These are phyloP conservation scores for Mesorhabditis belari DNA, from an alignment of 2,888 invertebrate genomes.

Conservation along the genomic window DNA sequence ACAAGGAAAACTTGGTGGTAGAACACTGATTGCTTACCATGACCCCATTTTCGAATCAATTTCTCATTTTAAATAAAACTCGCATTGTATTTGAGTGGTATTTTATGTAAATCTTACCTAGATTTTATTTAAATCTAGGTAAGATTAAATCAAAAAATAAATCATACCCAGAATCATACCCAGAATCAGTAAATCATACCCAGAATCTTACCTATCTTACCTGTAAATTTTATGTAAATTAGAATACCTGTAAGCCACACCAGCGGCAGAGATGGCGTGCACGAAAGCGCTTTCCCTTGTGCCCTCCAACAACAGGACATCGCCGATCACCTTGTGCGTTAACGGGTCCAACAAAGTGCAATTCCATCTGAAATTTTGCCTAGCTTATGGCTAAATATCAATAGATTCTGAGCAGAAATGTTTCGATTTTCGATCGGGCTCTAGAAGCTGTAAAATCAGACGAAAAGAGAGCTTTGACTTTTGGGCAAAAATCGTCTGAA, in stretches of 20 bases:
- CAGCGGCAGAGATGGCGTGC: conserved; percentile 47
- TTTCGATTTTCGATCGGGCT: background rate
- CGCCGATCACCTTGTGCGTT: conserved; percentile 31
- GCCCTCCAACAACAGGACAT: conserved; percentile 43
- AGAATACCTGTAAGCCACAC: conserved; percentile 33
- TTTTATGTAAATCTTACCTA: no score
- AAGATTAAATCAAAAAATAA: no score
- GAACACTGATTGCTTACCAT: no score
- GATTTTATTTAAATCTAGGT: no score
- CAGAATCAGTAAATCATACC: no score
- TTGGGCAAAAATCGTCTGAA: background rate
- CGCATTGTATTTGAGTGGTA: no score
- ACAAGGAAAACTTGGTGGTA: no score
- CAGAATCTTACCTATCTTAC: background rate
- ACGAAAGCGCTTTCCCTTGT: conserved; percentile 50
- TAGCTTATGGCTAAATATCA: no score
- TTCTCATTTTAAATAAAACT: no score
- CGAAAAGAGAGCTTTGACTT: background rate
- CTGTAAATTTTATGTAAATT: background rate
- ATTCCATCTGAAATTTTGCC: conserved; percentile 40
- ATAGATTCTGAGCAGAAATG: no score
- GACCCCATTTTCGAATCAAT: no score
- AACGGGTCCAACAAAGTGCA: conserved; percentile 39
- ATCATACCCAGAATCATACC: no score
- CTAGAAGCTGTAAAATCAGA: background rate